A percentile compares a stretch with the other conserved stretches of the same genome.
Conservation (phyloP, 1,140 invertebrate species). For the Drosophila santomea region DNA sequence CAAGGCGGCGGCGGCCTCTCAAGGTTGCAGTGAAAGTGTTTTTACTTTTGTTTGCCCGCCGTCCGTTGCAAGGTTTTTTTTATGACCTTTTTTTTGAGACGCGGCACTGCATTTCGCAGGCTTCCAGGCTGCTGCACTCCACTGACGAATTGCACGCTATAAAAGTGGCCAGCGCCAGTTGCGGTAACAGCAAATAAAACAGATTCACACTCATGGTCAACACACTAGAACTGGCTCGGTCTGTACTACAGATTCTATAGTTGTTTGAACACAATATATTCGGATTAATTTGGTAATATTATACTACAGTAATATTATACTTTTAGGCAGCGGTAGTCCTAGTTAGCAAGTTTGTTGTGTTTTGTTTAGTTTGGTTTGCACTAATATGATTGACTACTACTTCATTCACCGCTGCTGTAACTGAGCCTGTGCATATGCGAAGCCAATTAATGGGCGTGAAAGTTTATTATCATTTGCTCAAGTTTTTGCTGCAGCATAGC, state of each 20-base stretch:
- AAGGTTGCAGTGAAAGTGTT: conserved; percentile 83
- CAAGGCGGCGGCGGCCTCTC: conserved; percentile 39
- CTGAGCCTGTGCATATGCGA: conserved; percentile 45
- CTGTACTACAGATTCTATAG: no score
- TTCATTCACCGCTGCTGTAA: not conserved
- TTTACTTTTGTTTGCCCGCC: conserved; percentile 71
- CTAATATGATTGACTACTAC: not conserved
- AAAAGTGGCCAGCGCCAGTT: conserved; percentile 58
- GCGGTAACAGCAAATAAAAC: conserved; percentile 48
- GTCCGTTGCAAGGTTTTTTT: conserved; percentile 30
- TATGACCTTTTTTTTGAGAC: conserved; percentile 53
- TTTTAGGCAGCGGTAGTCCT: no score
- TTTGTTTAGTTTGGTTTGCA: no score
- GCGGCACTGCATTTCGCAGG: conserved; percentile 62
- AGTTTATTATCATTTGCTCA: conserved; percentile 77
- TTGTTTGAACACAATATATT: not conserved
- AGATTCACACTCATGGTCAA: conserved; percentile 1
- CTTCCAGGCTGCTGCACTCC: conserved; percentile 58
- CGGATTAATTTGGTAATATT: not conserved
- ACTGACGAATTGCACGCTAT: conserved; percentile 77
- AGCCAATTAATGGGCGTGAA: conserved; percentile 82
- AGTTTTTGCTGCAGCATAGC: conserved; percentile 34
- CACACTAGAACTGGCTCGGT: not conserved
- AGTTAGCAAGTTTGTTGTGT: no score
- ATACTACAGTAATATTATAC: no score